phyloP scores from a whole-genome alignment of 2,888 invertebrate species.

The Onchidella celtica region DNA sequence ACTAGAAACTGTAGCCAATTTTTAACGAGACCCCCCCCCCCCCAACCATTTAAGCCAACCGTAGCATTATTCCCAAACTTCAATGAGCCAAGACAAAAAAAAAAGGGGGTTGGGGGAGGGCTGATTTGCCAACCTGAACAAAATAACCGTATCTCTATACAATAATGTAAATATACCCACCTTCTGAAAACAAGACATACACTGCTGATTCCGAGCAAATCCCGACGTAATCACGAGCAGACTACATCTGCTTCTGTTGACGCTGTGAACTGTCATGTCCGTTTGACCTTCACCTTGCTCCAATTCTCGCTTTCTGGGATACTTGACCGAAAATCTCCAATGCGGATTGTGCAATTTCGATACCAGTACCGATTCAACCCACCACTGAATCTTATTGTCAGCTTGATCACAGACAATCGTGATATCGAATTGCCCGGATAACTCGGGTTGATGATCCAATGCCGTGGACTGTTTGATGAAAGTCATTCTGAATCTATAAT shows the following conservation, averaged over 20 bases:
- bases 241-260: constrained; percentile 21
- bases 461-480: neutral
- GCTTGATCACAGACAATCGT: constrained; percentile 42
- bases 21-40: too few species aligned
- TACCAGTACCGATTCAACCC: constrained; percentile 42
- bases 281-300: neutral
- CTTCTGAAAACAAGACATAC: constrained; percentile 26
- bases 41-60: too few species aligned
- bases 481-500: constrained; percentile 11
- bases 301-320: neutral
- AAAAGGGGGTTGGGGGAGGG: too few species aligned
- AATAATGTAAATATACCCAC: too few species aligned
- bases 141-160: too few species aligned
- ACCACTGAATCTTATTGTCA: constrained; percentile 48
- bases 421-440: constrained; percentile 26
- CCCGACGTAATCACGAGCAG: constrained; percentile 33
- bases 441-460: neutral
- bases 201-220: constrained; percentile 39
- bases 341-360: constrained; percentile 23
- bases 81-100: too few species aligned
- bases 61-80: too few species aligned
- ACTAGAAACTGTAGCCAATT: too few species aligned
- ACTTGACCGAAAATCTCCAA: constrained; percentile 41
- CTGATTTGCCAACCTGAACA: too few species aligned
- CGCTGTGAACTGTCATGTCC: constrained; percentile 35